A percentile compares a stretch with the other conserved stretches of the same genome.
phyloP scores from a whole-genome alignment of 2,888 invertebrate genomes.

The Drosophila nigricruria region DNA sequence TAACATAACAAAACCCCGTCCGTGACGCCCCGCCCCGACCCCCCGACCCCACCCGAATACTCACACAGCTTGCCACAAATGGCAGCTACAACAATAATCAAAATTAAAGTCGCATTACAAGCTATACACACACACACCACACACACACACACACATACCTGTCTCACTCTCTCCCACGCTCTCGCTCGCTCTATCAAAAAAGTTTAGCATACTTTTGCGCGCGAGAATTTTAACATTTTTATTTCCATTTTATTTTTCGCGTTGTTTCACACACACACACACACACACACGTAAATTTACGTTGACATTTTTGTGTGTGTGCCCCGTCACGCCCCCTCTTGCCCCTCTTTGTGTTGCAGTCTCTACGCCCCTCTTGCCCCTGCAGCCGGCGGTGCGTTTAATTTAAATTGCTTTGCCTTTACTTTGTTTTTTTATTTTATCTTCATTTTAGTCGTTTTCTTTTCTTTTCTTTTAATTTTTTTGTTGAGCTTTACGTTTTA shows the following conservation, averaged over 20 bases:
- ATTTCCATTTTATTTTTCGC: conserved; percentile 23
- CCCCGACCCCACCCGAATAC: neutral
- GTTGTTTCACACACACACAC: conserved; percentile 10
- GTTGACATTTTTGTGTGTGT: conserved; percentile 47
- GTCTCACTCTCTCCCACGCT: neutral
- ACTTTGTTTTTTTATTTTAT: conserved; percentile 19
- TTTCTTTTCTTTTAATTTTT: conserved; percentile 24
- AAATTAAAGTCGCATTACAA: conserved; percentile 58
- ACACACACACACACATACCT: conserved; percentile 14
- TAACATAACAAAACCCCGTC: conserved; percentile 2
- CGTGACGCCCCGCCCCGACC: neutral
- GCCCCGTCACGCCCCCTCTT: conserved; percentile 4
- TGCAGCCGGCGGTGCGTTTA: conserved; percentile 54
- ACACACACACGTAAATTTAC: conserved; percentile 37
- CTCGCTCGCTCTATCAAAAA: conserved; percentile 31
- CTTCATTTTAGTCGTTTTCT: conserved; percentile 6
- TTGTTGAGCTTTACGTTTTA: conserved; percentile 36
- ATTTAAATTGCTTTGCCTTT: conserved; percentile 70
- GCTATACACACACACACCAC: conserved; percentile 22
- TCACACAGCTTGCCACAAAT: conserved; percentile 45
- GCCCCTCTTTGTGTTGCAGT: neutral
- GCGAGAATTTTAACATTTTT: conserved; percentile 52
- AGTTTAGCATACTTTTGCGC: conserved; percentile 54
- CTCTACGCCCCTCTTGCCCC: conserved; percentile 33
- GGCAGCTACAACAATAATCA: conserved; percentile 54